These are phyloP conservation scores for Lonchura striata DNA, from an alignment of 2,113 vertebrate genomes.

Conservation along the genomic window DNA sequence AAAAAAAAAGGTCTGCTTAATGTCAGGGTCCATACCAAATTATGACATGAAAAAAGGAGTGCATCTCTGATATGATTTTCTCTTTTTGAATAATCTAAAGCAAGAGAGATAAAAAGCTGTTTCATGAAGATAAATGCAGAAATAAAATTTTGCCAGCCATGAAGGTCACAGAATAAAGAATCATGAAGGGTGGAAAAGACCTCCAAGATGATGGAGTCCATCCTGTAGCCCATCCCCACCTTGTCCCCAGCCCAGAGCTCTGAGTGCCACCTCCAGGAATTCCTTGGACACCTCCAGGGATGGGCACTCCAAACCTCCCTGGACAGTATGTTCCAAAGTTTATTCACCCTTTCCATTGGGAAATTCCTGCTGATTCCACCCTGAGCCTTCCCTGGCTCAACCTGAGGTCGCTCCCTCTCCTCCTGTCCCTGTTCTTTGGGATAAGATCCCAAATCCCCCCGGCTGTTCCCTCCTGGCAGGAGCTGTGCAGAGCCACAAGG, in stretches of 20 bases:
- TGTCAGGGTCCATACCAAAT: neutral
- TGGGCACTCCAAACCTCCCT: neutral
- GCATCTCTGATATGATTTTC: neutral
- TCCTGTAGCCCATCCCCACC: neutral
- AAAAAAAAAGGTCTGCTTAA: neutral
- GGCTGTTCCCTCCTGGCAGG: neutral
- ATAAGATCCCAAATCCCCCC: neutral
- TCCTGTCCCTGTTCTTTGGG: neutral
- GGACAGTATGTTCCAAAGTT: accelerated
- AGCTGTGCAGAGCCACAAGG: neutral
- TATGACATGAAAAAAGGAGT: neutral
- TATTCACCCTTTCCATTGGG: accelerated
- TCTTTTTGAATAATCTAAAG: neutral
- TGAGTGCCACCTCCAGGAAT: accelerated
- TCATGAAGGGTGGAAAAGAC: neutral
- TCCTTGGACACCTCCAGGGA: neutral
- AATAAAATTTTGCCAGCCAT: neutral
- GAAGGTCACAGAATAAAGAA: neutral
- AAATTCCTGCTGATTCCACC: neutral
- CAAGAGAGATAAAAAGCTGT: neutral
- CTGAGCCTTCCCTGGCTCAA: no score
- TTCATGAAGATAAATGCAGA: neutral
- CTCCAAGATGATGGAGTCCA: neutral
- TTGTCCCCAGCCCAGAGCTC: neutral
- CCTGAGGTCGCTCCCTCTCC: neutral